phyloP scores from a whole-genome alignment of 2,113 vertebrate species.

The Pleuronectes platessa region DNA sequence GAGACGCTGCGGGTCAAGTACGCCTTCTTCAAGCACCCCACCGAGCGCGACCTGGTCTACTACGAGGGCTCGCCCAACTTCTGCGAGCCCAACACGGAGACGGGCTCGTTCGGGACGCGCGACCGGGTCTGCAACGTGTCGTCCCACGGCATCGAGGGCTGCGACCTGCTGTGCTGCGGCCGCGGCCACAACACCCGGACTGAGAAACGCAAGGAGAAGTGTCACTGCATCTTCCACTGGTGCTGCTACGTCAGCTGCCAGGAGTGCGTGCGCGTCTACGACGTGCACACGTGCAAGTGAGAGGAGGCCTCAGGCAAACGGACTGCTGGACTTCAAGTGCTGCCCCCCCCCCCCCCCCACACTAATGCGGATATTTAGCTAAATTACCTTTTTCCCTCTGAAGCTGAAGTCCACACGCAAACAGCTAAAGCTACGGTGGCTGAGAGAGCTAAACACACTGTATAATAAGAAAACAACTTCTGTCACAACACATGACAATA shows the following conservation, averaged over 20 bases:
- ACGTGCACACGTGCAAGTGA: constrained; percentile 98
- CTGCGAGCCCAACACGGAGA: constrained; percentile 97
- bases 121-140: constrained; percentile 97
- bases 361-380: too few species aligned
- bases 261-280: constrained; percentile 94
- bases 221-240: constrained; percentile 99
- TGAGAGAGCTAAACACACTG: too few species aligned
- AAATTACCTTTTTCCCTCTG: too few species aligned
- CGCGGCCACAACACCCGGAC: constrained; percentile 98
- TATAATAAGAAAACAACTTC: too few species aligned
- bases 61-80: constrained; percentile 98
- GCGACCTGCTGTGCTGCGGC: constrained; percentile 97
- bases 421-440: too few species aligned
- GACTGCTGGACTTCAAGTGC: constrained; percentile 64
- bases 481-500: background rate
- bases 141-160: constrained; percentile 97
- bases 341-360: constrained; percentile 4
- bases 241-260: constrained; percentile 99
- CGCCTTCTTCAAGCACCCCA: constrained; percentile 95
- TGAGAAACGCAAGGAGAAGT: constrained; percentile 98
- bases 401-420: too few species aligned
- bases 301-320: constrained; percentile 26
- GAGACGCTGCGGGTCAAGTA: constrained; percentile 97
- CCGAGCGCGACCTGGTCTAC: constrained; percentile 96
- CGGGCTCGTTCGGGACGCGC: constrained; percentile 95